A percentile compares a stretch with the other conserved stretches of the same genome.
phyloP scores from a whole-genome alignment of 2,888 invertebrate genomes.

The Cataglyphis albicans region DNA sequence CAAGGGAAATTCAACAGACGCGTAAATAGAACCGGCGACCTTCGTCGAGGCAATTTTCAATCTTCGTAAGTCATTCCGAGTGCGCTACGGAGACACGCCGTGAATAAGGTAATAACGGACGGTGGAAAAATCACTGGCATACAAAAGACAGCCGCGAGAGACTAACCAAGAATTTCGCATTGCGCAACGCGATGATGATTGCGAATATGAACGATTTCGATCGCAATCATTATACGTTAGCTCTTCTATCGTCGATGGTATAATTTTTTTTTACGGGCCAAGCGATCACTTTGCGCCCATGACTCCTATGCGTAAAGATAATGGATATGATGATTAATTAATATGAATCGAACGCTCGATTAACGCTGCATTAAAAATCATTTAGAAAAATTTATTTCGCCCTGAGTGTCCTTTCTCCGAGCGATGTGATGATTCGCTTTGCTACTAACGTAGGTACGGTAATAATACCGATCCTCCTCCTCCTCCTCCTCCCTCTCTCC shows the following conservation, averaged over 20 bases:
- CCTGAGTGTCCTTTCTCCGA: background rate
- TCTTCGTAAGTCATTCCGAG: slow-evolving; percentile 18
- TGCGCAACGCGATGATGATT: slow-evolving; percentile 19
- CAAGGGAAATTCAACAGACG: slow-evolving; percentile 36
- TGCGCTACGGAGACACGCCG: slow-evolving; percentile 4
- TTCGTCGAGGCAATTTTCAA: slow-evolving; percentile 45
- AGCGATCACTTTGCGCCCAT: background rate
- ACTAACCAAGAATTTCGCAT: background rate
- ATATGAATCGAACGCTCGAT: slow-evolving; percentile 37
- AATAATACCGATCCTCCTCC: background rate
- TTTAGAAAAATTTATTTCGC: slow-evolving; percentile 1
- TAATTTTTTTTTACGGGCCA: slow-evolving; percentile 9
- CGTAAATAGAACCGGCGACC: slow-evolving; percentile 39
- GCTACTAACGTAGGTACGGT: background rate
- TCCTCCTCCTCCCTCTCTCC: background rate
- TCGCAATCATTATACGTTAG: background rate
- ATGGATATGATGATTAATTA: slow-evolving; percentile 7
- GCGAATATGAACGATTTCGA: slow-evolving; percentile 21
- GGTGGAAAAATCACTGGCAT: slow-evolving; percentile 6
- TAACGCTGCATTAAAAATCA: background rate
- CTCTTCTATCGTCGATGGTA: background rate
- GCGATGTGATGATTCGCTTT: slow-evolving; percentile 2
- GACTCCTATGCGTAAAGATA: slow-evolving; percentile 7
- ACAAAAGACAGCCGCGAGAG: background rate
- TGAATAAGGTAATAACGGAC: slow-evolving; percentile 11